phyloP scores from a whole-genome alignment of 2,113 vertebrate species.

The Apeltes quadracus region DNA sequence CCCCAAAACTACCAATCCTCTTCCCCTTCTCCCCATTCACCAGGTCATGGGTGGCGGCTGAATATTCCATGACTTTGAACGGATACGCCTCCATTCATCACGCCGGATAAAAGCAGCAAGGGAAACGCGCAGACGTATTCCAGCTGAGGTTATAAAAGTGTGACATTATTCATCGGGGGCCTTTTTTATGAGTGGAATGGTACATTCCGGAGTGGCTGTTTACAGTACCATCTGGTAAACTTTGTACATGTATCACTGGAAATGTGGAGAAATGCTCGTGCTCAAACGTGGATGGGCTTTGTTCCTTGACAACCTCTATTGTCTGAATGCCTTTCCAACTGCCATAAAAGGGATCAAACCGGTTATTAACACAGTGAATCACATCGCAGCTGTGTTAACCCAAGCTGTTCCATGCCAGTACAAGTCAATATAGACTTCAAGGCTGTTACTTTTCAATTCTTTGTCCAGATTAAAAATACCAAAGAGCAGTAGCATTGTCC shows the following conservation, averaged over 20 bases:
- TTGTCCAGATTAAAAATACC: background rate
- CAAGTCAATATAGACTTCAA: background rate
- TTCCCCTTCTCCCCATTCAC: slow-evolving; percentile 27
- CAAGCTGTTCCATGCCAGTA: background rate
- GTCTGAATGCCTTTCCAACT: slow-evolving; percentile 36
- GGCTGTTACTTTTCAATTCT: background rate
- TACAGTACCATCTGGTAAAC: slow-evolving; percentile 51
- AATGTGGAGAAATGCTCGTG: slow-evolving; percentile 41
- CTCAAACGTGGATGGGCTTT: slow-evolving; percentile 41
- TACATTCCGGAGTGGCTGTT: slow-evolving; percentile 48
- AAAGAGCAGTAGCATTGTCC: background rate
- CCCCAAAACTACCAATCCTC: slow-evolving; percentile 27
- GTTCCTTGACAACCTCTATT: slow-evolving; percentile 33
- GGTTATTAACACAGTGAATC: slow-evolving; percentile 31
- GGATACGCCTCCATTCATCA: slow-evolving; percentile 39
- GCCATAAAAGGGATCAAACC: slow-evolving; percentile 30
- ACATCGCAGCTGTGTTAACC: too few species aligned
- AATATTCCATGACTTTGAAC: slow-evolving; percentile 51
- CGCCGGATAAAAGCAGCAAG: slow-evolving; percentile 41
- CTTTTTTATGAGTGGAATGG: slow-evolving; percentile 33
- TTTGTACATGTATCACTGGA: slow-evolving; percentile 38
- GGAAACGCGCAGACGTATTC: slow-evolving; percentile 31
- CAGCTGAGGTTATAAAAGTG: slow-evolving; percentile 28
- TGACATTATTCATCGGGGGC: slow-evolving; percentile 41
- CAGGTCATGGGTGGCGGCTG: slow-evolving; percentile 40